A percentile compares a stretch with the other conserved stretches of the same genome.
These are phyloP conservation scores for Sinopyrophorus schimmeli DNA, from an alignment of 2,888 invertebrate species.

Conservation along the genomic window DNA sequence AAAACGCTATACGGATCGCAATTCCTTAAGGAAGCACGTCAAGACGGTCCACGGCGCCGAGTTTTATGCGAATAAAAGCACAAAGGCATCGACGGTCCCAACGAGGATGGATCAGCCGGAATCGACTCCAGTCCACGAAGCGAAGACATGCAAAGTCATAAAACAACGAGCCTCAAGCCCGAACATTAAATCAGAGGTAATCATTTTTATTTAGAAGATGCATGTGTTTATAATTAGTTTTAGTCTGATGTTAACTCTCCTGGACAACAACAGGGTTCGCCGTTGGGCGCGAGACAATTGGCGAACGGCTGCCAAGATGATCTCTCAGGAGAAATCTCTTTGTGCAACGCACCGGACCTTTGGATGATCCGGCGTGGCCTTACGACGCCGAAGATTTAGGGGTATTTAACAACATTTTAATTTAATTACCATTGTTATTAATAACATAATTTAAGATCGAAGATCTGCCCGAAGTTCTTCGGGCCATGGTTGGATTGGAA, in stretches of 20 bases:
- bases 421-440: too few species aligned
- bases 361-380: conserved; percentile 59
- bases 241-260: conserved; percentile 65
- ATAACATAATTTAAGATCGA: conserved; percentile 64
- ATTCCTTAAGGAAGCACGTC: conserved; percentile 95
- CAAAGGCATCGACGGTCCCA: conserved; percentile 67
- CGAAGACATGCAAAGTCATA: conserved; percentile 71
- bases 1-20: conserved; percentile 98
- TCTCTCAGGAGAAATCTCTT: conserved; percentile 41
- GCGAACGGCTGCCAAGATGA: conserved; percentile 50
- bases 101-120: conserved; percentile 62
- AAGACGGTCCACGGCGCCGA: conserved; percentile 99
- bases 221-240: conserved; percentile 8
- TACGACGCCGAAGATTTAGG: conserved; percentile 62
- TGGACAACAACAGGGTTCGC: conserved; percentile 64
- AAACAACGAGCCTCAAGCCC: conserved; percentile 80
- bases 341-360: conserved; percentile 45
- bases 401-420: conserved; percentile 36
- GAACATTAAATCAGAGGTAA: conserved; percentile 81
- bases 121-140: conserved; percentile 68
- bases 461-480: conserved; percentile 75
- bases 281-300: conserved; percentile 56
- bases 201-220: conserved; percentile 8
- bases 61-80: conserved; percentile 99
- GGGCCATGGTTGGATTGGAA: conserved; percentile 76